Base-by-base conservation (phyloP, 2,888 invertebrate genomes). In the Pocota personata region DNA sequence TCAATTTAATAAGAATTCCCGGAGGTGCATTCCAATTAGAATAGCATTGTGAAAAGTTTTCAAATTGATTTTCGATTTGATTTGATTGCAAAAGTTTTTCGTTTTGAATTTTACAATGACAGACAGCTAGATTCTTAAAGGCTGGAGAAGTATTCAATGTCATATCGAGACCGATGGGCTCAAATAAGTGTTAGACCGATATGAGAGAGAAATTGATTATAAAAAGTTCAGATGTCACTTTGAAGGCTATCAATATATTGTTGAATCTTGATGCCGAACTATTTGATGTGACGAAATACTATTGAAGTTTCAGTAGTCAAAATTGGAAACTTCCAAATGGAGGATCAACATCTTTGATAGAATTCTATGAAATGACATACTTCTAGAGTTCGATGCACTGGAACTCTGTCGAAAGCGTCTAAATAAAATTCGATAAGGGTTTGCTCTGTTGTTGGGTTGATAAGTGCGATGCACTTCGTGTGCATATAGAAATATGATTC, bases 171-270 rank as follows among this genome's bases (percentile, higher is more conserved):
- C 1, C 14, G 50, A 30, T 5, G 14, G 10, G 10, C 35, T 35
- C 4, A 24, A 30, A 14, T 16, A 32, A 14, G 10, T 3, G 2
- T 6, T 1, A 6, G 16, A 69, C 30, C 7, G 12, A 21, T 19
- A 16, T 24, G 2, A 57, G 57, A 76, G 58, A 58, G 35, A 19
- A 57, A 76, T 48, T 66, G 48, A 76, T 76, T 48, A 16, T 10
- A 7, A 2, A 16, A 57, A 50, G 66, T 58, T 76, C 30, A 66
- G 43, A 67, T 76, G 76, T 50, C 48, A 40, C 16, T 50, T 57
- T 66, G 57, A 58, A 50, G 57, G 58, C 57, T 66, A 58, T 67
- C 57, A 58, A 57, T 75, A 35, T n/a, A 10, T 30, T 43, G 1
- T 40, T 50, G 5, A 40, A 50, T 21, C 21, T 43, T 10, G 12